Conservation (phyloP, 2,888 invertebrate species). For the Parnassius glacialis region DNA sequence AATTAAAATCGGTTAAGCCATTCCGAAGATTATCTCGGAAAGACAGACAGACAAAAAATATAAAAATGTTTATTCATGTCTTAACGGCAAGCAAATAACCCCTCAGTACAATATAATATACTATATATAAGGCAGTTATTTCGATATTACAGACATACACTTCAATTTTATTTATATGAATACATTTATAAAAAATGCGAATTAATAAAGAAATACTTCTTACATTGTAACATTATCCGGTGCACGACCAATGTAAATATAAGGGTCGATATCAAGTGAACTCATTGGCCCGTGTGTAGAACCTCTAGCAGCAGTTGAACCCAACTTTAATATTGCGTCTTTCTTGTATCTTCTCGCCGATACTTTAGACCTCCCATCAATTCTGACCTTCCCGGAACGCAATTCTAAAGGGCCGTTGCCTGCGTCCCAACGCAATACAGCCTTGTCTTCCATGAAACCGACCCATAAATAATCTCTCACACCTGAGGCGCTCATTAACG, state of each 20-base stretch:
- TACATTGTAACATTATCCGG: slow-evolving; percentile 70
- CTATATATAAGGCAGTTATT: no score
- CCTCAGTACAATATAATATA: no score
- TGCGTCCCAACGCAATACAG: slow-evolving; percentile 65
- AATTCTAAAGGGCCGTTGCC: slow-evolving; percentile 67
- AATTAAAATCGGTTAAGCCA: no score
- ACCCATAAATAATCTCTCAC: slow-evolving; percentile 73
- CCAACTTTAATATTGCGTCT: slow-evolving; percentile 65
- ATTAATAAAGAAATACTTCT: slow-evolving; percentile 33
- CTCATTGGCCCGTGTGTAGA: slow-evolving; percentile 67
- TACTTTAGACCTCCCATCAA: slow-evolving; percentile 61
- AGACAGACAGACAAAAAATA: no score
- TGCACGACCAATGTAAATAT: slow-evolving; percentile 63
- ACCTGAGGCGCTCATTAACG: slow-evolving; percentile 65
- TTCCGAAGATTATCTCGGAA: no score
- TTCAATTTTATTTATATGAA: no score
- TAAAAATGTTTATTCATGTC: no score
- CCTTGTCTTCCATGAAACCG: slow-evolving; percentile 62
- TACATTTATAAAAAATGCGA: neutral
- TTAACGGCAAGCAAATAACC: no score
- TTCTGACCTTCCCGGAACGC: slow-evolving; percentile 59
- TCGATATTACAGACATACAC: no score
- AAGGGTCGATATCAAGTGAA: slow-evolving; percentile 67
- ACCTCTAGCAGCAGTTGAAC: slow-evolving; percentile 57
- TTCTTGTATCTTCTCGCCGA: slow-evolving; percentile 70